Evolutionary conservation across 2,113 vertebrate species (phyloP), one percentile per base, ranked within the genome.

Genomic region (Canis aureus): DNA sequence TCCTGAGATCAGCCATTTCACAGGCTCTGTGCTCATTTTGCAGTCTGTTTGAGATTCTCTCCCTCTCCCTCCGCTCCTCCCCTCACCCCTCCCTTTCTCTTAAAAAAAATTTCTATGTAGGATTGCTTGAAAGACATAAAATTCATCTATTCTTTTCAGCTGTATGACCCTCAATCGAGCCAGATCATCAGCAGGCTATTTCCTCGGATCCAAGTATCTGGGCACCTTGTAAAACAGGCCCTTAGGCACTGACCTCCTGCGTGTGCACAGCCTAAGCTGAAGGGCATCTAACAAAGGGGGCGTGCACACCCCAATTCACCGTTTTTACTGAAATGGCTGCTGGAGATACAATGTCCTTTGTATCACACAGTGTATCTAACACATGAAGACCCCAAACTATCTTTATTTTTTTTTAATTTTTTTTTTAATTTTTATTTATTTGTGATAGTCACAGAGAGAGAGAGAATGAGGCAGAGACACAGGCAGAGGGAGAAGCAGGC

Each of bases 291-390:
- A 69, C 66, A 8, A 23, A n/a, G 87, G 11, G 16, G 16, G 32
- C 4, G 2, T 1, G 49, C 2, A 22, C 51, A 25, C 17, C 19
- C 25, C 15, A 53, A 23, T 1, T 5, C 35, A 57, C 57, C 4
- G 1, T 9, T 25, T 35, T 73, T 57, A 4, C 13, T 8, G 8
- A 13, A 1, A 51, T 7, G 29, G 27, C 19, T 8, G 66, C 67
- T n/a, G 35, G 57, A 35, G 49, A 62, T 9, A 32, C 1, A 10
- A 13, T 0, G 8, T 23, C 88, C 76, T 67, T 55, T 60, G 12
- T 5, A 12, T 19, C 32, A 59, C 22, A 8, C 0, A 12, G 13
- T 60, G 15, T 1, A 17, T 1, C 64, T 35, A 19, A 11, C 4
- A 5, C 20, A 13, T 2, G 9, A 59, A 67, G 57, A 60, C 32